Percentiles rank a stretch among this genome's conserved stretches.
Evolutionary conservation across 2,888 invertebrate genomes (phyloP).

Genomic region (Spicauda simplicius): DNA sequence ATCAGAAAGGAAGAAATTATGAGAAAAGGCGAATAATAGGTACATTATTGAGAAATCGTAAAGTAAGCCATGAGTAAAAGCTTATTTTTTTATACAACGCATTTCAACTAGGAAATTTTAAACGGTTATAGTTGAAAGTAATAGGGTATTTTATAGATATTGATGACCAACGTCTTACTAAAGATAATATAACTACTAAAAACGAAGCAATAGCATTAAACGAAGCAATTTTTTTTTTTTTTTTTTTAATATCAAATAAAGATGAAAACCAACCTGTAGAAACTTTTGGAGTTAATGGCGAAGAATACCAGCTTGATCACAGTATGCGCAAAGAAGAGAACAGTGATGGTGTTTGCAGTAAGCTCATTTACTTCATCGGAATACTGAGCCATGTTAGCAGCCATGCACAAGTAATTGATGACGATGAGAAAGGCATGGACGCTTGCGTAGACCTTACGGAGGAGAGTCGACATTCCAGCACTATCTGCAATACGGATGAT

Average conservation of each 20-base stretch:
- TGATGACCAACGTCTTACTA: too few relatives aligned
- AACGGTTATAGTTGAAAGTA: neutral
- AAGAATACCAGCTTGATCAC: conserved; percentile 90
- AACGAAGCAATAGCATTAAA: neutral
- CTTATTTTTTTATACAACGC: too few relatives aligned
- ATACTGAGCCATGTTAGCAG: conserved; percentile 88
- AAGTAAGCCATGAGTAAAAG: too few relatives aligned
- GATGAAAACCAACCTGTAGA: conserved; percentile 86
- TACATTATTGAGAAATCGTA: too few relatives aligned
- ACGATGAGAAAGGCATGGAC: conserved; percentile 86
- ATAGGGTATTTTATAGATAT: too few relatives aligned
- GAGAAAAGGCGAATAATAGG: too few relatives aligned
- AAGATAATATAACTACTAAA: too few relatives aligned
- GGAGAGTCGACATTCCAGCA: conserved; percentile 76
- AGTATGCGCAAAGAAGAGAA: conserved; percentile 91
- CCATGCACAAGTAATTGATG: conserved; percentile 86
- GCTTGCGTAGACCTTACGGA: conserved; percentile 86
- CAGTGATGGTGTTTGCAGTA: conserved; percentile 92
- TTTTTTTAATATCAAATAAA: neutral
- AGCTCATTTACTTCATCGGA: conserved; percentile 90
- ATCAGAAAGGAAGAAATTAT: too few relatives aligned
- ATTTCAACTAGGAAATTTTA: too few relatives aligned
- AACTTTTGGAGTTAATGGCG: conserved; percentile 88
- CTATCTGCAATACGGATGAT: conserved; percentile 57
- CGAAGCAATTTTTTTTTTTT: too few relatives aligned